Evolutionary conservation across 2,113 vertebrate species (phyloP).

Genomic region (Grammomys surdaster): DNA sequence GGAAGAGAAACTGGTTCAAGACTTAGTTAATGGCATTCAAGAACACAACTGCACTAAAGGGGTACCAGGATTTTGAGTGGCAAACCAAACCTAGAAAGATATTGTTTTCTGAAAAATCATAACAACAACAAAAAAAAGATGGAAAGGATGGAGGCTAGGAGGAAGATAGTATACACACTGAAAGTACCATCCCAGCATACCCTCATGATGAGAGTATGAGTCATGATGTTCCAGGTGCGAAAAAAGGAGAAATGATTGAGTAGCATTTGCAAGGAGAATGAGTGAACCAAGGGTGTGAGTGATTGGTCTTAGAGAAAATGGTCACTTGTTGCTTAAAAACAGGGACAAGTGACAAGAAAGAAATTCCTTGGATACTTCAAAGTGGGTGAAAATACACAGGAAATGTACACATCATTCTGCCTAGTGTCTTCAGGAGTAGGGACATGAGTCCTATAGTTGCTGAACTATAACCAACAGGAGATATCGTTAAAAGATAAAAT

Average conservation of each 20-base stretch:
- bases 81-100: constrained; percentile 23
- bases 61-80: not conserved
- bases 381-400: not conserved
- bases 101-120: constrained; percentile 35
- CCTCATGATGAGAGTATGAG: not conserved
- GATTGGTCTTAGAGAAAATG: not conserved
- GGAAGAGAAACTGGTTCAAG: not conserved
- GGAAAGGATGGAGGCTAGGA: not conserved
- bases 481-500: not conserved
- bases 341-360: not conserved
- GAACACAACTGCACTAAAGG: not conserved
- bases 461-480: not conserved
- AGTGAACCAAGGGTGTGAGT: not conserved
- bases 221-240: not conserved
- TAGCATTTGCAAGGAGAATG: not conserved
- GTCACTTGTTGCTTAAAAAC: not conserved
- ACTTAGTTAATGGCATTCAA: not conserved
- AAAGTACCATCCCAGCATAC: not conserved
- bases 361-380: not conserved
- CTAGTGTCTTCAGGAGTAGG: not conserved
- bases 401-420: not conserved
- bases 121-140: not conserved
- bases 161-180: not conserved
- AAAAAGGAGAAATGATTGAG: not conserved
- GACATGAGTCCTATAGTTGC: not conserved